Evolutionary conservation across 2,888 invertebrate species (phyloP).

Genomic region (Sceliomorpha sp.): DNA sequence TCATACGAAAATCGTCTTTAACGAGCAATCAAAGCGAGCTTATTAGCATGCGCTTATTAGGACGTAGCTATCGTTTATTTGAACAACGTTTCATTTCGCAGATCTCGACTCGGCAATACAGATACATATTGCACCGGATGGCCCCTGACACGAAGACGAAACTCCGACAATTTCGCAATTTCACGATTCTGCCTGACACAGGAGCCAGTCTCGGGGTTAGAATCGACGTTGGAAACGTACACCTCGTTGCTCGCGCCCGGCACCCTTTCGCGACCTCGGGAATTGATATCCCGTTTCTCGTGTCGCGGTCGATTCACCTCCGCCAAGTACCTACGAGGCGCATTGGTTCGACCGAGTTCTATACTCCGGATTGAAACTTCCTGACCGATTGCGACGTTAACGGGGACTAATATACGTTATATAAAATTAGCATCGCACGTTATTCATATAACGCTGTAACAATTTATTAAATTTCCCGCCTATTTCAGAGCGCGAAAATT

Average conservation of each 20-base stretch:
- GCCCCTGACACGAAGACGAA: constrained; percentile 26
- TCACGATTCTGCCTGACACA: constrained; percentile 32
- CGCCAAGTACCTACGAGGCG: constrained; percentile 28
- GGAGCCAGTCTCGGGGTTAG: not conserved
- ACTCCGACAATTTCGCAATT: constrained; percentile 38
- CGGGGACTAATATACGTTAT: too few relatives aligned
- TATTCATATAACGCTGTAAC: too few relatives aligned
- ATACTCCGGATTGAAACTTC: constrained; percentile 47
- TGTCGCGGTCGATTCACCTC: constrained; percentile 8
- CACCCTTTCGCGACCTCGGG: constrained; percentile 4
- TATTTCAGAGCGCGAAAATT: too few relatives aligned
- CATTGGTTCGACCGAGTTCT: constrained; percentile 24
- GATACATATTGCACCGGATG: constrained; percentile 34
- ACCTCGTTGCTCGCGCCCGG: not conserved
- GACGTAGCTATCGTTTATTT: constrained; percentile 34
- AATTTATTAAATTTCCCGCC: too few relatives aligned
- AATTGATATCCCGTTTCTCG: constrained; percentile 13
- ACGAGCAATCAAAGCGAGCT: too few relatives aligned
- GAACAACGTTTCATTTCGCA: constrained; percentile 41
- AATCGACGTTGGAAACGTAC: constrained; percentile 5
- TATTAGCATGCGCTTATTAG: too few relatives aligned
- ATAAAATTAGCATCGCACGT: too few relatives aligned
- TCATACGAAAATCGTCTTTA: too few relatives aligned
- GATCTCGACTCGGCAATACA: constrained; percentile 16
- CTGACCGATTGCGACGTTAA: constrained; percentile 54